phyloP scores from a whole-genome alignment of 2,113 vertebrate genomes.

The Misgurnus anguillicaudatus region DNA sequence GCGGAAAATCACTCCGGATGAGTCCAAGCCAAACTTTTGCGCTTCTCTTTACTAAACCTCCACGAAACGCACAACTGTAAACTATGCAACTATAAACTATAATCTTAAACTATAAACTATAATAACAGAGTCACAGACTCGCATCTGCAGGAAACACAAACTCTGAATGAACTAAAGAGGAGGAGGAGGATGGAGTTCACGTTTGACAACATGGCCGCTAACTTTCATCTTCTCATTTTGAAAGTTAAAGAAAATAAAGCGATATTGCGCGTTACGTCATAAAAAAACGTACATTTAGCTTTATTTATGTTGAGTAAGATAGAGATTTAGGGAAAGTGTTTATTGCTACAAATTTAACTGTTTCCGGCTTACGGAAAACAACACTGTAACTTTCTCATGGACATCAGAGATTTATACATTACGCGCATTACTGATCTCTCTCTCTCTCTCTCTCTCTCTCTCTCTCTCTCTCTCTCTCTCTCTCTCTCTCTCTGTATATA shows the following conservation, averaged over 20 bases:
- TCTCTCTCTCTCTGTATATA: neutral
- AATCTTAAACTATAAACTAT: neutral
- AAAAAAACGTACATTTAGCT: too few relatives aligned
- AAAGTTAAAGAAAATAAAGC: constrained; percentile 7
- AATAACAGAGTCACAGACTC: neutral
- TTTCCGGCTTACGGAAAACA: constrained; percentile 9
- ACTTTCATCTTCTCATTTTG: constrained; percentile 29
- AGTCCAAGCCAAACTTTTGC: constrained; percentile 35
- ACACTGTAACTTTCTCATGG: neutral
- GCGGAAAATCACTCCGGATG: constrained; percentile 45
- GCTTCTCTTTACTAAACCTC: neutral
- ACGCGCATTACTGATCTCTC: neutral
- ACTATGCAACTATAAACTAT: neutral
- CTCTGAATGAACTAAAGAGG: constrained; percentile 1
- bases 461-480: too few relatives aligned
- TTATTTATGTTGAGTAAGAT: neutral
- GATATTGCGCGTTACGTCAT: neutral
- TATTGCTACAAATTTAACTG: neutral
- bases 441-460: too few relatives aligned
- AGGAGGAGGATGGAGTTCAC: constrained; percentile 22
- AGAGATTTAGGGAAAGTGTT: neutral
- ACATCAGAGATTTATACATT: neutral
- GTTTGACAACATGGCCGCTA: constrained; percentile 51
- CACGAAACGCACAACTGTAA: constrained; percentile 2
- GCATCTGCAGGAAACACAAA: neutral